A percentile compares a stretch with the other conserved stretches of the same genome.
These are phyloP conservation scores for Agapostemon virescens DNA, from an alignment of 2,888 invertebrate species.

Conservation along the genomic window DNA sequence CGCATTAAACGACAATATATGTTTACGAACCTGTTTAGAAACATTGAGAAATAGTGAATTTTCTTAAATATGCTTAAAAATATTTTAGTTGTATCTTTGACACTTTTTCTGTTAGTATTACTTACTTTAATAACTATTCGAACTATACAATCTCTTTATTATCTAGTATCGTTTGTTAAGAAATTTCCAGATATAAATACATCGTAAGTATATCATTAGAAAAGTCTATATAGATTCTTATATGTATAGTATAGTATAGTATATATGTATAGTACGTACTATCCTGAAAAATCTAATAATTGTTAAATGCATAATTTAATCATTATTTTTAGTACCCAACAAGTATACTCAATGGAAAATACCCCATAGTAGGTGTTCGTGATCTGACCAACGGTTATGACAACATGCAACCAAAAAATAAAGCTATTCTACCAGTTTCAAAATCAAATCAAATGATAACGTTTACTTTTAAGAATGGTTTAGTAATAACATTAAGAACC, in stretches of 20 bases:
- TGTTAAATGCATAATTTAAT: slow-evolving; percentile 5
- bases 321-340: slow-evolving; percentile 85
- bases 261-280: no score
- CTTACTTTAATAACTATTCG: slow-evolving; percentile 74
- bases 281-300: background rate
- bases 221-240: background rate
- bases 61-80: slow-evolving; percentile 52
- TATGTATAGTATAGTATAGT: no score
- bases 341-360: slow-evolving; percentile 84
- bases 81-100: slow-evolving; percentile 71
- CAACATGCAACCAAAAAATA: slow-evolving; percentile 85
- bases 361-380: slow-evolving; percentile 86
- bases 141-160: slow-evolving; percentile 74
- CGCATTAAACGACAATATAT: background rate
- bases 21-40: background rate
- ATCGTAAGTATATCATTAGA: slow-evolving; percentile 40
- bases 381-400: slow-evolving; percentile 96
- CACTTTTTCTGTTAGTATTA: slow-evolving; percentile 75
- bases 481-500: slow-evolving; percentile 93
- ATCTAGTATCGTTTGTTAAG: slow-evolving; percentile 74
- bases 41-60: background rate
- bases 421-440: slow-evolving; percentile 86
- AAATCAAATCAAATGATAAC: slow-evolving; percentile 94
- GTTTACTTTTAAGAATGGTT: slow-evolving; percentile 92
- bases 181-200: slow-evolving; percentile 54